Evolutionary conservation across 2,113 vertebrate genomes (phyloP).

Genomic region (Arothron firmamentum): DNA sequence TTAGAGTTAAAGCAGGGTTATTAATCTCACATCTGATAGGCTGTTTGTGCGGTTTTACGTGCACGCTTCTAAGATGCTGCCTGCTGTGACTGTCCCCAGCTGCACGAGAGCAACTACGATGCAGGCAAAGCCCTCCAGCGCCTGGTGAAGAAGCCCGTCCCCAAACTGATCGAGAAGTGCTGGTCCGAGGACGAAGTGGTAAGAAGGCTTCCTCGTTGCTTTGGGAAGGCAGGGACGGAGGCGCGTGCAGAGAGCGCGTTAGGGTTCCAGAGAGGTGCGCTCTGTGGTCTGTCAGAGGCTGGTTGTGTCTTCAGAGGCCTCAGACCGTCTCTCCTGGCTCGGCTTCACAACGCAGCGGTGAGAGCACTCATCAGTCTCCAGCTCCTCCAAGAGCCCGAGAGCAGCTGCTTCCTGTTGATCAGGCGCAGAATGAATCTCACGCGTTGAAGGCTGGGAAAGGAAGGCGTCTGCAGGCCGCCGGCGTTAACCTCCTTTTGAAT

Average conservation of each 20-base stretch:
- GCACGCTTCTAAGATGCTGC: neutral
- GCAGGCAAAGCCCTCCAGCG: constrained; percentile 97
- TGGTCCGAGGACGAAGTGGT: constrained; percentile 99
- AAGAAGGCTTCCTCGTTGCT: constrained; percentile 54
- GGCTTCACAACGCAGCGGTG: constrained; percentile 42
- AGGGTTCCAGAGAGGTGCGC: too few species aligned
- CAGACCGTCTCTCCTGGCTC: constrained; percentile 34
- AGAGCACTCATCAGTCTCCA: constrained; percentile 51
- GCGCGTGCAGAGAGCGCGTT: neutral
- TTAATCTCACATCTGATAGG: neutral
- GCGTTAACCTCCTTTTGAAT: constrained; percentile 68
- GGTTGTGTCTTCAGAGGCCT: constrained; percentile 54
- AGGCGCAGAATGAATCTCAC: constrained; percentile 63
- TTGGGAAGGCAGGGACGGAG: neutral
- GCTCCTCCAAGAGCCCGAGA: constrained; percentile 47
- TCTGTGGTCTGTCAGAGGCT: constrained; percentile 1
- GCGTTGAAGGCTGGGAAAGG: constrained; percentile 53
- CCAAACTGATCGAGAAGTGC: constrained; percentile 97
- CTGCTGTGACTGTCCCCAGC: constrained; percentile 67
- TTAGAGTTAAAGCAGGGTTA: constrained; percentile 2
- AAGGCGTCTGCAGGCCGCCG: constrained; percentile 36
- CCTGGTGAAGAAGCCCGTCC: constrained; percentile 96
- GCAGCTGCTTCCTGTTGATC: constrained; percentile 84
- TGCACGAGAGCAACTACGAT: constrained; percentile 96
- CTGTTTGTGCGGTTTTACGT: neutral